Conservation (phyloP, 2,888 invertebrate species). For the Epistrophella euchroma region DNA sequence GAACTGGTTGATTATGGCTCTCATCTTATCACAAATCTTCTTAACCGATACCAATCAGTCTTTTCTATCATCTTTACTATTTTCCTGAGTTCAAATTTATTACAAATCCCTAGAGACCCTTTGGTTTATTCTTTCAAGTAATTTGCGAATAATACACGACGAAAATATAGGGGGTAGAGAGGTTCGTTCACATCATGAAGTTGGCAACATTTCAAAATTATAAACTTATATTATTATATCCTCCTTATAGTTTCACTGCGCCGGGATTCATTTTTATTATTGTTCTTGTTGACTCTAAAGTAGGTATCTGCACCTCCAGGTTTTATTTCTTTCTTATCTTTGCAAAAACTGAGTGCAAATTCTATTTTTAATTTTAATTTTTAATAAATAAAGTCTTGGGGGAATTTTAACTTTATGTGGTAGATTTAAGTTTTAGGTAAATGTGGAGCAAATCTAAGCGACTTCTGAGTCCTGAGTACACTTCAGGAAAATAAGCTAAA, state of each 20-base stretch:
- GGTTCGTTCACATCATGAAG: constrained; percentile 15
- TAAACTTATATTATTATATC: not conserved
- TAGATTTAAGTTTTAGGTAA: not conserved
- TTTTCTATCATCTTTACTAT: no score
- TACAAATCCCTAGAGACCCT: not conserved
- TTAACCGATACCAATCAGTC: no score
- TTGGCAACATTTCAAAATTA: constrained; percentile 64
- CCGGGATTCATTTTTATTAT: constrained; percentile 8
- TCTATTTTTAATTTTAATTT: constrained; percentile 53
- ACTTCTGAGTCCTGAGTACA: not conserved
- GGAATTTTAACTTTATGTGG: not conserved
- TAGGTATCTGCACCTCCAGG: not conserved
- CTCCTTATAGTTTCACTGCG: not conserved
- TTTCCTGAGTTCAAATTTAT: not conserved
- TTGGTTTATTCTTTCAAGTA: constrained; percentile 6
- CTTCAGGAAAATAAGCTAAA: not conserved
- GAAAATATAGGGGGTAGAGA: not conserved
- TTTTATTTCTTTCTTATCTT: constrained; percentile 49
- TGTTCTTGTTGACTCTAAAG: constrained; percentile 20
- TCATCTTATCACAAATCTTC: no score
- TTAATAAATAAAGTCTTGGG: not conserved
- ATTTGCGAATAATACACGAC: not conserved
- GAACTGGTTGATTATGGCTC: no score
- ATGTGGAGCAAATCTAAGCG: not conserved
- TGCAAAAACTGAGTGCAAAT: constrained; percentile 49